Base-by-base conservation (phyloP, 2,888 invertebrate species). In the Sclerodermus sp. region DNA sequence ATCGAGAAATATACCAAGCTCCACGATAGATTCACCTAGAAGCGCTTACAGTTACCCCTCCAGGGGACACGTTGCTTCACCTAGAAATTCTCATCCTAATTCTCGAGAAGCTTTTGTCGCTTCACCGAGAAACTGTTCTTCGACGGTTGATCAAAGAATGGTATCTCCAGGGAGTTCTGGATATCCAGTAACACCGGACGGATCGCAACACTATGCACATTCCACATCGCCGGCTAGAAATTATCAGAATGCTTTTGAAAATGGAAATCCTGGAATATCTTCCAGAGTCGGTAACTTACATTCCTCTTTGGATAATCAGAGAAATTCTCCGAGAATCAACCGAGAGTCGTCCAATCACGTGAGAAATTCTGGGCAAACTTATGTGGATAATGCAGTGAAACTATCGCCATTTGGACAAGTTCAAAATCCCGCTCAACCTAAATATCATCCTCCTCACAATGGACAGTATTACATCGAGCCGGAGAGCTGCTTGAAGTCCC, bases 101-200 rank as follows among this genome's bases (percentile, higher is more conserved):
- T 65, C 76, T 0, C 56, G 52, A 2, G 73, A 75, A 34, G 52
- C 55, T 34, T 75, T 71, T 47, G 47, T 66, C 0, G 51, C 66
- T 47, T 71, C 75, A 10, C 71, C 74, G 1, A 63, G 74, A 46
- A 52, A 63, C 1, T 65, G 67, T n/a, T 57, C 66, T 1, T 47
- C 63, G 2, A 68, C 67, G 15, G 65, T 68, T 2, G 76, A 76
- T 29, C 69, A 68, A 18, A 70, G 62, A 45, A 60, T 71, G 36
- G 49, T 64, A 12, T 70, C 76, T n/a, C 72, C 75, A 1, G 64
- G 74, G 42, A 70, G 67, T 41, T 57, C 74, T 3, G 74, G 72
- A 6, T 75, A 73, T 48, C 68, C 70, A 5, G 42, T 60, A 2
- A 62, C 62, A 10, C 58, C 66, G 0, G 70, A 68, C 18, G 63